Evolutionary conservation across 35 echinoderm and acorn worm species (phyloP), one percentile per base, ranked within the genome.

Genomic region (Diadema setosum): DNA sequence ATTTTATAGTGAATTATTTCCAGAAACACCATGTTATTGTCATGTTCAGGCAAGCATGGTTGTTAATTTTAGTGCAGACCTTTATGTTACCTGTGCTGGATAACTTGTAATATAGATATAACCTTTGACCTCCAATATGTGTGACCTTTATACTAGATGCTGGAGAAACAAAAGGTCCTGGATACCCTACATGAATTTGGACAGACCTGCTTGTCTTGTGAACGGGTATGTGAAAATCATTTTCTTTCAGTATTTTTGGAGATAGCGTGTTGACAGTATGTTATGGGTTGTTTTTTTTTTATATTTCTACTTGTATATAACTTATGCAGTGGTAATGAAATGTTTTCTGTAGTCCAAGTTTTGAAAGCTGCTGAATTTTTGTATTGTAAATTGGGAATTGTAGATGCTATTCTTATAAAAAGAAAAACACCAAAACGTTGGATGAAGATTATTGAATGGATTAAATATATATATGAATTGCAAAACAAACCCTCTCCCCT

Each of bases 161-260:
- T 98, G 42, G 84, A 93, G 37, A 94, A 98, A 52, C 75, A 94
- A 58, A 94, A 84, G 31, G 88, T 98, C 31, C 15, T 98, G 16
- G 96, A 94, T 33, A 94, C 83, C n/a, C 86, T 98, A 45, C 96
- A 98, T 87, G 96, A 98, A 49, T 88, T 94, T 48, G 26, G 86
- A 30, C 96, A 98, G 46, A 85, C 87, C 0, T 91, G 92, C 49
- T 42, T 90, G 17, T 70, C 92, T 27, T 70, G 91, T 31, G 92
- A 94, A 82, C 84, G 70, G 8, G 89, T 97, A 65, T 93, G 94
- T 84, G 2, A 7, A 7, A 27, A 8, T 33, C 11, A 12, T 70
- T 70, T 70, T 11, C 31, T 23, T 9, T 26, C 29, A 14, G 31
- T 33, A 33, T 70, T 20, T 70, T 70, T 20, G 11, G 12, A 70